Conservation (phyloP, 2,113 vertebrate species). For the Marmota flaviventris region DNA sequence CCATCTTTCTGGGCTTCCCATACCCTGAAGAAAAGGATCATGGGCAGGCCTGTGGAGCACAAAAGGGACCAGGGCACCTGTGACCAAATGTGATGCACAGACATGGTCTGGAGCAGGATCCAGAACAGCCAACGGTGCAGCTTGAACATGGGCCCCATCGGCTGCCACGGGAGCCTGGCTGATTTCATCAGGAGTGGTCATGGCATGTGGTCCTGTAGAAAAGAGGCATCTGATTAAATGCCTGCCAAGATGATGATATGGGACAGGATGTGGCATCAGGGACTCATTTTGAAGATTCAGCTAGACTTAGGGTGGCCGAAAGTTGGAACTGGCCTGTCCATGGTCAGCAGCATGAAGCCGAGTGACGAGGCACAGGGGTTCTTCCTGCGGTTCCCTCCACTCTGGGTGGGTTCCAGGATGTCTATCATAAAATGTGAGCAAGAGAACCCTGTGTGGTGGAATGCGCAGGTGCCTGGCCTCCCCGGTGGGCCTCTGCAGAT, state of each 20-base stretch:
- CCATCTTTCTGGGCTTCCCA: accelerated
- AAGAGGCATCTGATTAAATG: background rate
- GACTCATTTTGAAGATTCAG: background rate
- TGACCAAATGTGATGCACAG: accelerated
- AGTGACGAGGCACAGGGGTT: background rate
- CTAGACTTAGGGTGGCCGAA: accelerated
- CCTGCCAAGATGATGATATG: background rate
- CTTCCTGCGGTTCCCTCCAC: background rate
- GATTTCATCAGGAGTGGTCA: background rate
- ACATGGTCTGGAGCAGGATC: too few relatives aligned
- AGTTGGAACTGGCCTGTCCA: background rate
- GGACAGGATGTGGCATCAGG: accelerated
- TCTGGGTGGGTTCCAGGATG: background rate
- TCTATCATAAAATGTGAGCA: background rate
- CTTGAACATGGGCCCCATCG: background rate
- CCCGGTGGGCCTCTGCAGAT: accelerated
- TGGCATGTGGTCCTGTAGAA: background rate
- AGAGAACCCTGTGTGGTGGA: accelerated
- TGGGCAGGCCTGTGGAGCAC: background rate
- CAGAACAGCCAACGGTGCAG: background rate
- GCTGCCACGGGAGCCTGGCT: background rate
- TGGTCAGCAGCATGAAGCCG: accelerated
- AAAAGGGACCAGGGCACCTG: background rate
- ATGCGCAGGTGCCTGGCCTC: accelerated
- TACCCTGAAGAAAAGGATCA: background rate